These are phyloP conservation scores for Drosophila athabasca DNA, from an alignment of 1,140 invertebrate genomes.

Conservation along the genomic window DNA sequence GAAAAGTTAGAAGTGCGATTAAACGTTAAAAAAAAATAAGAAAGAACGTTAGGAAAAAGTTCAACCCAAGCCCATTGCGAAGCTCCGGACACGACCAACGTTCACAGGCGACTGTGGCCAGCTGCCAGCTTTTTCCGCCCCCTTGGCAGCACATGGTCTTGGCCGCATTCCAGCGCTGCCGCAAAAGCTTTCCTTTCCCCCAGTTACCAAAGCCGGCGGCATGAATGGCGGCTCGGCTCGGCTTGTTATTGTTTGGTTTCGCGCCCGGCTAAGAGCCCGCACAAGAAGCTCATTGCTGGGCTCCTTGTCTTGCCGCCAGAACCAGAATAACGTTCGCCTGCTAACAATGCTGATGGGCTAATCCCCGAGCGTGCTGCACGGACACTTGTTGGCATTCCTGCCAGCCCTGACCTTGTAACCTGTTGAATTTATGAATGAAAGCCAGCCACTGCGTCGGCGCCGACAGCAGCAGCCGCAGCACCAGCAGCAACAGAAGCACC, in stretches of 20 bases:
- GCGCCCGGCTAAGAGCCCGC: conserved; percentile 5
- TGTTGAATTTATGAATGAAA: conserved; percentile 77
- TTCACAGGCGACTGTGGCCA: conserved; percentile 35
- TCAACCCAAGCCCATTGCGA: conserved; percentile 38
- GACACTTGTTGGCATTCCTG: conserved; percentile 51
- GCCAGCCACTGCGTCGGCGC: conserved; percentile 42
- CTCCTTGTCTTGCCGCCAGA: conserved; percentile 3
- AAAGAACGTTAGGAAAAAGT: neutral
- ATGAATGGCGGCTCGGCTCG: conserved; percentile 9
- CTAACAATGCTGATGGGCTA: conserved; percentile 22
- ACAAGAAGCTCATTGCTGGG: neutral
- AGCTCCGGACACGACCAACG: conserved; percentile 16
- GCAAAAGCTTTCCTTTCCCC: conserved; percentile 29
- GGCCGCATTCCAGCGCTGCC: conserved; percentile 23
- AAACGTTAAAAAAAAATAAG: neutral
- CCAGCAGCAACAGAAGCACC: too few relatives aligned
- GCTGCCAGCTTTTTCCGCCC: neutral
- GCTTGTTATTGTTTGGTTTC: conserved; percentile 49
- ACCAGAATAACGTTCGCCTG: neutral
- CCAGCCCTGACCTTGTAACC: conserved; percentile 68
- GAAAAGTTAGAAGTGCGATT: conserved; percentile 7
- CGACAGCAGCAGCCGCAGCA: neutral
- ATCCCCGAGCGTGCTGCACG: conserved; percentile 11
- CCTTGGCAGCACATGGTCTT: neutral
- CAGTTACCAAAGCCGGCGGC: neutral